Percentiles rank a stretch among this genome's conserved stretches.
Conservation (phyloP, 2,888 invertebrate species). For the Chymomyza procnemis region DNA sequence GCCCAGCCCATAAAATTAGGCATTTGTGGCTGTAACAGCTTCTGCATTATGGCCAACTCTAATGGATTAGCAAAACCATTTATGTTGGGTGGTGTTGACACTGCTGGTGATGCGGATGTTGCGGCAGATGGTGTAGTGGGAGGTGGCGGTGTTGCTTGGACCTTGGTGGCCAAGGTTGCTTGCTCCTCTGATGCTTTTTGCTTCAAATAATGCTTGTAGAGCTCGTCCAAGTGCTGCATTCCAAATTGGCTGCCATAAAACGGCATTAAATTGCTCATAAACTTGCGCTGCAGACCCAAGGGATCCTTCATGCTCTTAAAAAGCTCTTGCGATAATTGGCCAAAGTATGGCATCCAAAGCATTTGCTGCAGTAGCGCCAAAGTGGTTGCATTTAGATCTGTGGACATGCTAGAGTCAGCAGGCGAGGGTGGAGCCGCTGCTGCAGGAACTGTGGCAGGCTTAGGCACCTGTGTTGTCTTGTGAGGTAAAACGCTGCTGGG, state of each 20-base stretch:
- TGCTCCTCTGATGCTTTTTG: conserved; percentile 76
- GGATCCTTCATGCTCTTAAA: conserved; percentile 77
- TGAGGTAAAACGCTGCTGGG: conserved; percentile 3
- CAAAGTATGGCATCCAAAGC: conserved; percentile 85
- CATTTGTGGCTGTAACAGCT: conserved; percentile 81
- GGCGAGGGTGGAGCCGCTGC: conserved; percentile 37
- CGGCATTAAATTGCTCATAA: conserved; percentile 68
- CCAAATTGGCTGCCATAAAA: conserved; percentile 59
- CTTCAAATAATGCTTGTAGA: conserved; percentile 63
- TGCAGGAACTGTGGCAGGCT: conserved; percentile 25
- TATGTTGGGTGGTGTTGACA: conserved; percentile 14
- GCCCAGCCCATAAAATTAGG: conserved; percentile 77
- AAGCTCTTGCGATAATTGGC: conserved; percentile 79
- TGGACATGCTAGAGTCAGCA: conserved; percentile 79
- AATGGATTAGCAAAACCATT: conserved; percentile 71
- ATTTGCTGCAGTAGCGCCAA: conserved; percentile 85
- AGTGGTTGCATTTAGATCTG: conserved; percentile 85
- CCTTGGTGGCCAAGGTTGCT: conserved; percentile 26
- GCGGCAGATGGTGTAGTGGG: conserved; percentile 18
- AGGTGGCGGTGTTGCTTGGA: conserved; percentile 10
- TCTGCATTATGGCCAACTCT: conserved; percentile 84
- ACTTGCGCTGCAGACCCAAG: conserved; percentile 60
- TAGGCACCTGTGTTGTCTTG: conserved; percentile 11
- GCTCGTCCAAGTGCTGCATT: conserved; percentile 57
- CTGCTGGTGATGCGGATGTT: conserved; percentile 11